phyloP scores from a whole-genome alignment of 23 tunicate species.

The Clavelina lepadiformis region DNA sequence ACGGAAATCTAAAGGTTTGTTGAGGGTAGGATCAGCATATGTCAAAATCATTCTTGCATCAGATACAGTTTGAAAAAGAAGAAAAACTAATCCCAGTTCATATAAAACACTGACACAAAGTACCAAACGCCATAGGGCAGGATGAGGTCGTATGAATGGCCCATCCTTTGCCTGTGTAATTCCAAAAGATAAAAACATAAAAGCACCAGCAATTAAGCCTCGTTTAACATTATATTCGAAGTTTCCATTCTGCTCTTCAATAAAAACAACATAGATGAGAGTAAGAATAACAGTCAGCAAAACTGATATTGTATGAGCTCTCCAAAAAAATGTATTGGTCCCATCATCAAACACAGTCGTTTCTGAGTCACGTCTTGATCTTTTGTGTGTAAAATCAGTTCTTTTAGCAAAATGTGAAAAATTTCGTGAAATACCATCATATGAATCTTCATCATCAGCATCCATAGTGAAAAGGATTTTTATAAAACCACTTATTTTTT shows the following conservation, averaged over 20 bases:
- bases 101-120: constrained; percentile 59
- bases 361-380: constrained; percentile 78
- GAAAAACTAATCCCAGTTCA: constrained; percentile 75
- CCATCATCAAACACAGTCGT: constrained; percentile 80
- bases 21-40: constrained; percentile 58
- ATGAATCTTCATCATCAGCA: too few relatives aligned
- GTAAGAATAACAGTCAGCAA: constrained; percentile 31
- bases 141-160: constrained; percentile 91
- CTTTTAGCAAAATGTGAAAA: too few relatives aligned
- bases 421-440: too few relatives aligned
- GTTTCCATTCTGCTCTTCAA: constrained; percentile 50
- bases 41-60: constrained; percentile 67
- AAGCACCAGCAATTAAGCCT: constrained; percentile 58
- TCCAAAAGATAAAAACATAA: constrained; percentile 80
- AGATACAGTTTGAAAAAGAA: constrained; percentile 75
- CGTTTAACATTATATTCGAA: constrained; percentile 56
- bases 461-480: too few relatives aligned
- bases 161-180: constrained; percentile 86
- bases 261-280: constrained; percentile 53
- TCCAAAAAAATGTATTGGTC: constrained; percentile 70
- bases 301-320: constrained; percentile 65
- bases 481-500: too few relatives aligned
- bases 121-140: constrained; percentile 86
- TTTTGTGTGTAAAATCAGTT: too few relatives aligned
- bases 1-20: constrained; percentile 56